Percentiles rank a stretch among this genome's conserved stretches.
These are phyloP conservation scores for Oscheius sp. DNA, from an alignment of 2,888 invertebrate genomes.

Conservation along the genomic window DNA sequence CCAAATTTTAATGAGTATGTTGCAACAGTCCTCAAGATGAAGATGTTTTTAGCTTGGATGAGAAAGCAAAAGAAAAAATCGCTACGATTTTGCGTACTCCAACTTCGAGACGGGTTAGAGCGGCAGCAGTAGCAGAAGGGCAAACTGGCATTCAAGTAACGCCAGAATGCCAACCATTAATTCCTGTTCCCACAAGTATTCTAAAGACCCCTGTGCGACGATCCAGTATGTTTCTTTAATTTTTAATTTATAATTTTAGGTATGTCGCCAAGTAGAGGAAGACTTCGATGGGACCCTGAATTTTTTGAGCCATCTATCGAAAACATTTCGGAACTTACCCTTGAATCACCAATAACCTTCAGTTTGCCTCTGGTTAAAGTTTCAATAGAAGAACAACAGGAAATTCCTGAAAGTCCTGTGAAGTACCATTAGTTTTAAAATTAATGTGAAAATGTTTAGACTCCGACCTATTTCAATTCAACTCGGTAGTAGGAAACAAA, in stretches of 20 bases:
- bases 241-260: background rate
- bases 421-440: too few relatives aligned
- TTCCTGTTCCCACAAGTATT: slow-evolving; percentile 15
- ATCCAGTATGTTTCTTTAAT: background rate
- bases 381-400: too few relatives aligned
- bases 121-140: slow-evolving; percentile 18
- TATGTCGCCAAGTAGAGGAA: slow-evolving; percentile 13
- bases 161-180: background rate
- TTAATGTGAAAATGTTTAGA: too few relatives aligned
- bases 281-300: slow-evolving; percentile 20
- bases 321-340: too few relatives aligned
- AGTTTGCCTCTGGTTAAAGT: too few relatives aligned
- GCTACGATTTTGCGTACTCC: slow-evolving; percentile 9
- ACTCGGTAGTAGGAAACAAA: too few relatives aligned
- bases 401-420: too few relatives aligned
- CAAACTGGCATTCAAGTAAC: slow-evolving; percentile 17
- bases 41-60: slow-evolving; percentile 2
- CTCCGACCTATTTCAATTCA: too few relatives aligned
- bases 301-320: slow-evolving; percentile 14
- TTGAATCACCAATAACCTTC: too few relatives aligned
- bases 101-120: slow-evolving; percentile 9
- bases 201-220: slow-evolving; percentile 14
- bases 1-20: background rate
- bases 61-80: slow-evolving; percentile 1
- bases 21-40: too few relatives aligned